Evolutionary conservation across 2,113 vertebrate genomes (phyloP).

Genomic region (Myiopsitta monachus): DNA sequence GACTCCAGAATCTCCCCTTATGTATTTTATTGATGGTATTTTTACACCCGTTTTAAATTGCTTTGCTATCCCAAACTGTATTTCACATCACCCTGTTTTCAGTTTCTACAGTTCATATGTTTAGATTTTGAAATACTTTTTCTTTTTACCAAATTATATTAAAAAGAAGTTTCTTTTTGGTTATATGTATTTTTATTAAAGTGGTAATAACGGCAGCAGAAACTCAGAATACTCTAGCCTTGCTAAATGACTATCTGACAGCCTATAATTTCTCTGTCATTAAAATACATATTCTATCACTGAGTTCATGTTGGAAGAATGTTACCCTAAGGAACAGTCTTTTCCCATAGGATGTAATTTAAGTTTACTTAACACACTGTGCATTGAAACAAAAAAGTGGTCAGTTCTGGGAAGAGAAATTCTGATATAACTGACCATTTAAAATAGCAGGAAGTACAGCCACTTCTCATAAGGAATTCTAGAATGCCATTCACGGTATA

Average conservation of each 20-base stretch:
- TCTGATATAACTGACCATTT: background rate
- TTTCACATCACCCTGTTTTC: background rate
- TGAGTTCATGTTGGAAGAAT: slow-evolving; percentile 29
- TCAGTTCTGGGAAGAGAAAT: background rate
- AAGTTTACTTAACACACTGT: background rate
- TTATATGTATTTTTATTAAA: background rate
- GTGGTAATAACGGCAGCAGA: background rate
- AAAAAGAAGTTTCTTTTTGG: background rate
- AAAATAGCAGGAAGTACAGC: background rate
- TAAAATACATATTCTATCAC: slow-evolving; percentile 53
- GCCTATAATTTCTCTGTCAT: slow-evolving; percentile 57
- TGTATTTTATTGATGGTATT: background rate
- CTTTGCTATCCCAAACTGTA: background rate
- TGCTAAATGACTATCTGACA: slow-evolving; percentile 50
- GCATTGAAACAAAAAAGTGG: background rate
- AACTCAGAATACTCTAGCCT: slow-evolving; percentile 21
- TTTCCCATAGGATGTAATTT: background rate
- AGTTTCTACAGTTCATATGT: background rate
- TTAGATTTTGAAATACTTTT: background rate
- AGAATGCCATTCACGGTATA: background rate
- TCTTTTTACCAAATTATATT: background rate
- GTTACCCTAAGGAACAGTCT: background rate
- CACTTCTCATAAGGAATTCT: background rate
- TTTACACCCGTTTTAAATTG: slow-evolving; percentile 11
- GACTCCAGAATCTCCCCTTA: background rate